Base-by-base conservation (phyloP, 1,140 invertebrate species). In the Caenorhabditis tropicalis region DNA sequence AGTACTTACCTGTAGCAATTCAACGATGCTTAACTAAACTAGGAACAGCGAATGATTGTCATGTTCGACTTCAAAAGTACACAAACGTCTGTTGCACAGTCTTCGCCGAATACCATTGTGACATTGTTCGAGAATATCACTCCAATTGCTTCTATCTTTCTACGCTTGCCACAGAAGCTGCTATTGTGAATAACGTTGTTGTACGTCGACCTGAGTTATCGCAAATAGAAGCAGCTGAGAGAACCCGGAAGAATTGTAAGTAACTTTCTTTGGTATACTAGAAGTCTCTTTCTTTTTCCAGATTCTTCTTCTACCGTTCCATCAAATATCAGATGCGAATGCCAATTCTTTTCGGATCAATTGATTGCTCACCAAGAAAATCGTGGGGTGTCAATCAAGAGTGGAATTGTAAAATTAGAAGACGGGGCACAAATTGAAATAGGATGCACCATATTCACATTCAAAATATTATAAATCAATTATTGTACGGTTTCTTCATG, bases 101-200 rank as follows among this genome's bases (percentile, higher is more conserved):
- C 10, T n/a, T 74, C 24, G 19, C 65, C 12, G 65, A 74, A n/a
- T 74, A 74, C 43, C 65, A 74, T 12, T 74, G 65, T 74, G 65
- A 74, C n/a, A 74, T 74, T 16, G n/a, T 74, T 5, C 36, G 65
- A 12, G 65, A 74, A 2, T 74, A 74, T 15, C n/a, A 74, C 43
- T 43, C 65, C 1, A n/a, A 74, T 46, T 7, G 9, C 2, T 74
- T 74, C 24, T 74, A 21, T 46, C 33, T 74, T 43, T 74, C 65
- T 12, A 74, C 65, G 4, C 36, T 74, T 21, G 65, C 27, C 36
- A 74, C 65, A 4, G 65, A 74, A 43, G n/a, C n/a, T 9, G 65
- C 43, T 46, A 24, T 74, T 2, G 65, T 74, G 33, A 24, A 74
- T 24, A 36, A n/a, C 3, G 10, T 39, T 21, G 65, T 31, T 2